A percentile compares a stretch with the other conserved stretches of the same genome.
Conservation (phyloP, 35 echinoderm and acorn worm genomes). For the Acanthaster planci region DNA sequence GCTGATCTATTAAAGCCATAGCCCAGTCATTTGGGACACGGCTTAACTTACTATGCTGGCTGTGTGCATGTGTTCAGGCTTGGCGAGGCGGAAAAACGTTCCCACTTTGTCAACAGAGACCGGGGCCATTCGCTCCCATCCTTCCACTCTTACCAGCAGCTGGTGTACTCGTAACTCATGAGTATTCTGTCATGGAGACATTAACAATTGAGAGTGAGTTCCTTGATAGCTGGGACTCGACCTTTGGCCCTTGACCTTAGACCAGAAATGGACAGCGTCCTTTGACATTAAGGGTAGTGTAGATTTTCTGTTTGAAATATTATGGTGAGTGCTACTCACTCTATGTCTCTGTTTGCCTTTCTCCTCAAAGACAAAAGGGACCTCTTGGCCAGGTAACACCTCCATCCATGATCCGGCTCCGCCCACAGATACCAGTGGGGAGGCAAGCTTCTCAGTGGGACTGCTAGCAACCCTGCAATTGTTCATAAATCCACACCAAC, state of each 20-base stretch:
- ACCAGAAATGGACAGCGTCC: no score
- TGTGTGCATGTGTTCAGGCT: slow-evolving; percentile 66
- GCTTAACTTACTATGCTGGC: slow-evolving; percentile 67
- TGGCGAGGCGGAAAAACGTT: slow-evolving; percentile 76
- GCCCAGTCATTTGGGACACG: not conserved
- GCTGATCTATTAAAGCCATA: no score
- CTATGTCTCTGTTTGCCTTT: slow-evolving; percentile 83
- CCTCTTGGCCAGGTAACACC: slow-evolving; percentile 63
- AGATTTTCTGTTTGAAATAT: no score
- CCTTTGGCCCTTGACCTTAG: no score
- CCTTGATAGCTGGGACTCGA: no score
- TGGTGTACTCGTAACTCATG: slow-evolving; percentile 85
- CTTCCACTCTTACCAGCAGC: slow-evolving; percentile 83
- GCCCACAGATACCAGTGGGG: slow-evolving; percentile 18
- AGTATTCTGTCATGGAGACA: slow-evolving; percentile 54
- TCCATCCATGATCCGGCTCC: slow-evolving; percentile 61
- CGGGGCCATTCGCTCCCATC: slow-evolving; percentile 80
- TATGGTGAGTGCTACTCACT: slow-evolving; percentile 43
- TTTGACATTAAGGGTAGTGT: no score
- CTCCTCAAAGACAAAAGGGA: slow-evolving; percentile 87
- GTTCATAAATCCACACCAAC: not conserved
- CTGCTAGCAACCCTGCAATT: slow-evolving; percentile 47
- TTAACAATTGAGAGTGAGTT: not conserved
- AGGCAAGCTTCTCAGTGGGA: not conserved
- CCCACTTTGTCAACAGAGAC: slow-evolving; percentile 97